Percentiles rank a stretch among this genome's conserved stretches.
Evolutionary conservation across 2,888 invertebrate species (phyloP).

Genomic region (Epinotia ramella): DNA sequence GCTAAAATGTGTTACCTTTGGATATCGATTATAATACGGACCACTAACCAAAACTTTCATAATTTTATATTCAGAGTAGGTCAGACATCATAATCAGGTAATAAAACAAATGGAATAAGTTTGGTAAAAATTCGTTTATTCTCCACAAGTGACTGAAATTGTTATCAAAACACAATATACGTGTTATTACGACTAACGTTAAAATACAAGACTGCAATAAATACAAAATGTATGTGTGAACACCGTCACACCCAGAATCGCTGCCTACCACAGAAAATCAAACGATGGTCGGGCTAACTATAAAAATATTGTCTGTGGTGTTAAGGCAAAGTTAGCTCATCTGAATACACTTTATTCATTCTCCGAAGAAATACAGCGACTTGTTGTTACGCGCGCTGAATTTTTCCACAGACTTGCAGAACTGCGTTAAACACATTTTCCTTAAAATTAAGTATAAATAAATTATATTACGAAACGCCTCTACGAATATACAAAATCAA

Average conservation of each 20-base stretch:
- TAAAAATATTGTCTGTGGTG: conserved; percentile 54
- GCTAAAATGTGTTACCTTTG: neutral
- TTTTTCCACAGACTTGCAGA: conserved; percentile 59
- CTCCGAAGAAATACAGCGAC: conserved; percentile 60
- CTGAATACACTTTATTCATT: conserved; percentile 55
- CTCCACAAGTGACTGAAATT: conserved; percentile 83
- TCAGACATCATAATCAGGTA: conserved; percentile 5
- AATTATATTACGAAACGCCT: conserved; percentile 82
- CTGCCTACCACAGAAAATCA: conserved; percentile 50
- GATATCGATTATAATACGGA: neutral
- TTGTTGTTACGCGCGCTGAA: conserved; percentile 49
- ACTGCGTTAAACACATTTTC: conserved; percentile 64
- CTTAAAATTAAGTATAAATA: conserved; percentile 79
- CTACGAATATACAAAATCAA: conserved; percentile 85
- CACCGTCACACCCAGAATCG: conserved; percentile 56
- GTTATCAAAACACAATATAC: conserved; percentile 83
- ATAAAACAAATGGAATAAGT: conserved; percentile 55
- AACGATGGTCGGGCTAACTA: conserved; percentile 51
- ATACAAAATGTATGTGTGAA: conserved; percentile 62
- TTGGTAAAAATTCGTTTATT: conserved; percentile 84
- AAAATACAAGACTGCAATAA: conserved; percentile 78
- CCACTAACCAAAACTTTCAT: neutral
- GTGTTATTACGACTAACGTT: conserved; percentile 79
- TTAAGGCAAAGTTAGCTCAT: conserved; percentile 49
- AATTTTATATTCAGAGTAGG: neutral